These are phyloP conservation scores for Phaethornis superciliosus DNA, from an alignment of 2,113 vertebrate species.

Conservation along the genomic window DNA sequence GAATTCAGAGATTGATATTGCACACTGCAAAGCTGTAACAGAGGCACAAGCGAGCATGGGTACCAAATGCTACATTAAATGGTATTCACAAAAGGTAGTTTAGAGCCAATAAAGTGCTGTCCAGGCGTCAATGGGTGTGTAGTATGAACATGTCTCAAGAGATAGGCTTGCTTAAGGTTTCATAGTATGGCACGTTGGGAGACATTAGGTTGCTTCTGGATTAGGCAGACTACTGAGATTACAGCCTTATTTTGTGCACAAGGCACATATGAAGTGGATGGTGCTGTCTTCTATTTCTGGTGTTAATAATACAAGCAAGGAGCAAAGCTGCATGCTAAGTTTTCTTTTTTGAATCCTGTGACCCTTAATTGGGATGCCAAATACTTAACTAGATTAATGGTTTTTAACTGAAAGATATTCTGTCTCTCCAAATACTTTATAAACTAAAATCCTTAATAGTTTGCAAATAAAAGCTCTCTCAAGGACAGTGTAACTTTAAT, in stretches of 20 bases:
- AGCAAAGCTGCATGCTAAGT: background rate
- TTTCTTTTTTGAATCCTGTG: background rate
- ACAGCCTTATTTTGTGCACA: background rate
- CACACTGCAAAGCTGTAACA: background rate
- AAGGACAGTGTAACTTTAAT: background rate
- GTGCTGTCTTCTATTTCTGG: background rate
- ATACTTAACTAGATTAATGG: background rate
- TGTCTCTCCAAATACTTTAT: background rate
- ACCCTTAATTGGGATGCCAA: background rate
- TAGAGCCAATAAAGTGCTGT: background rate
- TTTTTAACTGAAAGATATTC: background rate
- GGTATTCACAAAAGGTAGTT: background rate
- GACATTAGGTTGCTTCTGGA: background rate
- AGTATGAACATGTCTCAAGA: fast-evolving
- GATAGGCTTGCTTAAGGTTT: background rate
- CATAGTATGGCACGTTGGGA: background rate
- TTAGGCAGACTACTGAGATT: background rate
- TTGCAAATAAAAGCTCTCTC: background rate
- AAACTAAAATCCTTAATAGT: background rate
- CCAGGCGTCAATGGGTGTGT: background rate
- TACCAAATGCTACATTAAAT: background rate
- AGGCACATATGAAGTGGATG: background rate
- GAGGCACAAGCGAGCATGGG: background rate
- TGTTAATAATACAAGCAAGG: background rate
- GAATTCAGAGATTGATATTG: background rate